phyloP scores from a whole-genome alignment of 2,888 invertebrate species.

The Eupithecia dodoneata region DNA sequence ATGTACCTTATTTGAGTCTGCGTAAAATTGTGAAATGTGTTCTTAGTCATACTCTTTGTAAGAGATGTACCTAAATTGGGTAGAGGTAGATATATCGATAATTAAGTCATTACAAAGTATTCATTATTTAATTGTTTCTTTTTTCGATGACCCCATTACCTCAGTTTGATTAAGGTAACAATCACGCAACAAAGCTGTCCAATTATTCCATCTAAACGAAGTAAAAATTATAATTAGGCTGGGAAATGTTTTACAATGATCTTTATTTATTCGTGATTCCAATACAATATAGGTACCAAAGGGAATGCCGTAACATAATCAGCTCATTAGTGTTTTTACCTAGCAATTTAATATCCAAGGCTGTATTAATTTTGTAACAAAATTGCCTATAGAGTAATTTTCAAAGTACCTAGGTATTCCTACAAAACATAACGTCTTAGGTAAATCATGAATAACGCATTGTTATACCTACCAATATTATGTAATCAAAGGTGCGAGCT shows the following conservation, averaged over 20 bases:
- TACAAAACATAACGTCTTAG: not conserved
- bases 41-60: not conserved
- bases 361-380: not conserved
- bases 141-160: not conserved
- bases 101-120: not conserved
- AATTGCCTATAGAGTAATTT: not conserved
- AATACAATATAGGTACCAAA: constrained; percentile 9
- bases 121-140: not conserved
- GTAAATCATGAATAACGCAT: not conserved
- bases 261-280: constrained; percentile 10
- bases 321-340: constrained; percentile 19
- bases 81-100: not conserved
- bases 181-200: not conserved
- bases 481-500: constrained; percentile 17
- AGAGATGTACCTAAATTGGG: not conserved
- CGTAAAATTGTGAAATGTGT: not conserved
- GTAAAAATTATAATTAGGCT: not conserved
- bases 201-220: not conserved
- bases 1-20: not conserved
- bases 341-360: not conserved
- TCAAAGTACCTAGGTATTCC: not conserved
- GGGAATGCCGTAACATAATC: constrained; percentile 4
- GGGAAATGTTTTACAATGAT: not conserved
- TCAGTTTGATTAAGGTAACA: not conserved
- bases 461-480: constrained; percentile 1